phyloP scores from a whole-genome alignment of 1,140 invertebrate genomes.

The Dinothrombium tinctorium region DNA sequence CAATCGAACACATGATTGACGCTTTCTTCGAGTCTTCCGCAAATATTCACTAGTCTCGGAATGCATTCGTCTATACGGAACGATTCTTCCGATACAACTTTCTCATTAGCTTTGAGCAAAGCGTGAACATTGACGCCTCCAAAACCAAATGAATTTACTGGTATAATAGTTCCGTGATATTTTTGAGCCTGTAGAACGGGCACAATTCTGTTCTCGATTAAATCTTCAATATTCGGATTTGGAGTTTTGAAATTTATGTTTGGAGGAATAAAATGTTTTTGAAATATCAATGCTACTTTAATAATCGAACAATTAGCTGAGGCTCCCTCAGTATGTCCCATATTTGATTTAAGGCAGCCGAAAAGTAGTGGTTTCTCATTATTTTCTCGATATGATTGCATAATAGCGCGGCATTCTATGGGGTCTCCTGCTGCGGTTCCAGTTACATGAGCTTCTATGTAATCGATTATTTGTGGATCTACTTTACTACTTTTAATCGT shows the following conservation, averaged over 20 bases:
- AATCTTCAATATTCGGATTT: conserved; percentile 27
- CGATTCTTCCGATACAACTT: not conserved
- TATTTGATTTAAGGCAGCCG: conserved; percentile 90
- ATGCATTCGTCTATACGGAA: conserved; percentile 25
- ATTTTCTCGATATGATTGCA: conserved; percentile 7
- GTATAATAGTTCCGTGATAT: conserved; percentile 63
- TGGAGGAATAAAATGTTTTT: conserved; percentile 25
- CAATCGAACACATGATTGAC: conserved; percentile 21
- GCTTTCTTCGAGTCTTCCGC: conserved; percentile 16
- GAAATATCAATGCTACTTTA: conserved; percentile 27
- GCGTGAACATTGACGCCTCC: conserved; percentile 88
- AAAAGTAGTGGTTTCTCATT: conserved; percentile 53
- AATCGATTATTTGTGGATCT: conserved; percentile 52
- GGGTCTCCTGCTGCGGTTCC: conserved; percentile 81
- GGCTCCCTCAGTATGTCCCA: conserved; percentile 87
- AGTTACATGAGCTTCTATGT: conserved; percentile 88
- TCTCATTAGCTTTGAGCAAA: conserved; percentile 37
- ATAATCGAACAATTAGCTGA: conserved; percentile 43
- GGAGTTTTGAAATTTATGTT: conserved; percentile 29
- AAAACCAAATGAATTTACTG: conserved; percentile 87
- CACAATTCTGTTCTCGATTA: conserved; percentile 50
- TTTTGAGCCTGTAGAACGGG: conserved; percentile 21
- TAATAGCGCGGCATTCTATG: conserved; percentile 61
- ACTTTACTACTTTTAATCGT: conserved; percentile 55
- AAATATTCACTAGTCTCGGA: conserved; percentile 6